Base-by-base conservation (phyloP, 2,888 invertebrate species). In the Apodemia mormo region DNA sequence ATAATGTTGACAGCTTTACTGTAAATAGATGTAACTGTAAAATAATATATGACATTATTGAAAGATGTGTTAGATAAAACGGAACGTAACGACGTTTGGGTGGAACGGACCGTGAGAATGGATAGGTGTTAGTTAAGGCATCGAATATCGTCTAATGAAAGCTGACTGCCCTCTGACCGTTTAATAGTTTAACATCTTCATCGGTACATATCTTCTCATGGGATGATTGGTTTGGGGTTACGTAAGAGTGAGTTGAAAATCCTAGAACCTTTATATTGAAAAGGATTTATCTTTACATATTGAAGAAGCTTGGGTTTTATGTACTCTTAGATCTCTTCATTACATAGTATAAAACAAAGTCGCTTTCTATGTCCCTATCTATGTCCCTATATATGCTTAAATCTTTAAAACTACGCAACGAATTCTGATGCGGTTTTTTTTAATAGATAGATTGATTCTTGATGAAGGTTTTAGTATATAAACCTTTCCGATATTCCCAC, bases 101-200 rank as follows among this genome's bases (percentile, higher is more conserved):
- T 58, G 58, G 30, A 58, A 58, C 58, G 61, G 61, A 61, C 10
- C 61, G 33, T 61, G 61, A 61, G 61, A 61, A 61, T 61, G 12
- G 33, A 61, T 61, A 30, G 58, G 61, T 61, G 61, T 61, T 61
- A 61, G 61, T 61, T 12, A 33, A 61, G 58, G 29, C 33, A 33
- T 61, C 61, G 61, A 30, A 61, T 61, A 61, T 61, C 61, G 61
- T 33, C 61, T 68, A 71, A 71, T 70, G 71, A 68, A 71, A 72
- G 61, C 65, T 45, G 70, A 74, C 71, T 61, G 68, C 68, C 68
- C 68, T 67, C 40, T 64, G 68, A 69, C 67, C 67, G 54, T 37
- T 54, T 54, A 64, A 68, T 66, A 69, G 58, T 54, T 69, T 72
- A 64, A 74, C 71, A 69, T 72, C 72, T 74, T 56, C 68, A 74